Percentiles rank a stretch among this genome's conserved stretches.
Conservation (phyloP, 2,797 vertebrate species). For the Siniperca undulata region DNA sequence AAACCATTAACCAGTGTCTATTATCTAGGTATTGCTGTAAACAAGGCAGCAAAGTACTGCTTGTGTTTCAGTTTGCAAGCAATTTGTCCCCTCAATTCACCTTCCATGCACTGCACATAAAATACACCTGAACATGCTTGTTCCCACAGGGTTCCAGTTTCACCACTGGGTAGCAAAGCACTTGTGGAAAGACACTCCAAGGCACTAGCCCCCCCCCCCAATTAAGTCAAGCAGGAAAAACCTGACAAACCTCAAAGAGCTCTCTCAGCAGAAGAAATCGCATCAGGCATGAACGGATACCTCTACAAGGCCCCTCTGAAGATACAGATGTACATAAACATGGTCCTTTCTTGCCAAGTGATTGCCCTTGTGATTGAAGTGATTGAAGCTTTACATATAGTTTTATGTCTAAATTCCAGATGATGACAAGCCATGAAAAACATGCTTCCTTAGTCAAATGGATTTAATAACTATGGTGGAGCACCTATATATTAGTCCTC, state of each 20-base stretch:
- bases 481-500: slow-evolving; percentile 55
- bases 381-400: slow-evolving; percentile 34
- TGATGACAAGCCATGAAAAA: slow-evolving; percentile 53
- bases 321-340: slow-evolving; percentile 45
- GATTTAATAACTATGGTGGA: slow-evolving; percentile 37
- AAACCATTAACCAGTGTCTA: not conserved
- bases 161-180: slow-evolving; percentile 80
- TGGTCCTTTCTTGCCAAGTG: slow-evolving; percentile 21
- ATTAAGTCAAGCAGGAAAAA: slow-evolving; percentile 83
- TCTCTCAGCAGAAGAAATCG: slow-evolving; percentile 76
- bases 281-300: slow-evolving; percentile 73
- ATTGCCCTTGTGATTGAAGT: not conserved
- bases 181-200: slow-evolving; percentile 81
- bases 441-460: slow-evolving; percentile 55
- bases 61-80: slow-evolving; percentile 38
- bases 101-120: slow-evolving; percentile 64
- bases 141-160: slow-evolving; percentile 89
- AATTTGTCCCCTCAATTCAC: slow-evolving; percentile 54
- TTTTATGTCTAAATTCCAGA: slow-evolving; percentile 44
- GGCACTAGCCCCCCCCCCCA: slow-evolving; percentile 49
- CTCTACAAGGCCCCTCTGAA: slow-evolving; percentile 61
- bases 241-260: slow-evolving; percentile 80
- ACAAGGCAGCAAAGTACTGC: slow-evolving; percentile 15
- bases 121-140: slow-evolving; percentile 80
- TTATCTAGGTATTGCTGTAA: not conserved